Base-by-base conservation (phyloP, 2,113 vertebrate species). In the Gallinago media region DNA sequence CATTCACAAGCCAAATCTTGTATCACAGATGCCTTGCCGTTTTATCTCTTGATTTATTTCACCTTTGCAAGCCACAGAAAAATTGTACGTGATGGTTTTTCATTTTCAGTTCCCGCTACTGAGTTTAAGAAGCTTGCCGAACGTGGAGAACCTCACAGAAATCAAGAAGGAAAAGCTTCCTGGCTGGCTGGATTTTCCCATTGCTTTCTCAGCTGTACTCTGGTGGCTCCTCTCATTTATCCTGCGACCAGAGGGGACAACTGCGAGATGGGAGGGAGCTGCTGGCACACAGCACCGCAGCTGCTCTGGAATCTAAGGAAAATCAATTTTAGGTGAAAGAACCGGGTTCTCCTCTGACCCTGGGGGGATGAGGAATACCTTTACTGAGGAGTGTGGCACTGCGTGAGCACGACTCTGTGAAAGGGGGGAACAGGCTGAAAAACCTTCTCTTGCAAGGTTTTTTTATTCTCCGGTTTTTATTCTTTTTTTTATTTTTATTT, bases 1-100 rank as follows among this genome's bases (percentile, higher is more conserved):
- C 52, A 75, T 85, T 87, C 83, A 70, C 8, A 2, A 75, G 54
- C 12, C 44, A 84, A 78, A 78, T 77, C 68, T 92, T 83, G 23
- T 88, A 71, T 88, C 56, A 20, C 66, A 85, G 91, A 85, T 54
- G 56, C 15, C 66, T 84, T 73, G 47, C 63, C 86, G 76, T 27
- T 89, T 94, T 92, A 93, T 91, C 92, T 89, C 71, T 66, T 94
- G 96, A 96, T 97, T 96, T 92, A 96, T 93, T 91, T 78, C 13
- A 40, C 56, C 91, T 85, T 50, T 79, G 73, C 52, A 95, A 95
- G 66, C 65, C 92, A 61, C 66, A 96, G 91, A 96, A 89, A 93
- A 94, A 89, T 59, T 15, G 88, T 92, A 73, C 12, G 14, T 95
- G 92, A 97, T 94, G 80, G 68, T 79, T 96, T 96, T 97, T 94